A percentile compares a stretch with the other conserved stretches of the same genome.
Evolutionary conservation across 2,888 invertebrate genomes (phyloP).

Genomic region (Ryuthela nishihirai): DNA sequence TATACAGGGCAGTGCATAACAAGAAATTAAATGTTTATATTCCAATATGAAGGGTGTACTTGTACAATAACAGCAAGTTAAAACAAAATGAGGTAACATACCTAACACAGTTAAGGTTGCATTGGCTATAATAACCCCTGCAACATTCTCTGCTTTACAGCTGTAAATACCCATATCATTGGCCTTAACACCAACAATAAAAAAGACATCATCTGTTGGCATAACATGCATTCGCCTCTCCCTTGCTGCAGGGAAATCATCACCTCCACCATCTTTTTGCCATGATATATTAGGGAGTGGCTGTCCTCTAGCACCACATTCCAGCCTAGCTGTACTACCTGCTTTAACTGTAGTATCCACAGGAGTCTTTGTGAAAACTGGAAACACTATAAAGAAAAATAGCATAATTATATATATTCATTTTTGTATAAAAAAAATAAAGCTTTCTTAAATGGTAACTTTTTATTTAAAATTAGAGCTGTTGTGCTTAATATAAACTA

Average conservation of each 20-base stretch:
- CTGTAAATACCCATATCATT: slow-evolving; percentile 89
- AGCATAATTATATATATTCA: neutral
- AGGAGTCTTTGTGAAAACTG: slow-evolving; percentile 78
- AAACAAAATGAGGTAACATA: too few species aligned
- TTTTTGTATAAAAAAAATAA: too few species aligned
- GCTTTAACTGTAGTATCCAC: slow-evolving; percentile 77
- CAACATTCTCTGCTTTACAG: slow-evolving; percentile 86
- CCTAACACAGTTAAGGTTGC: slow-evolving; percentile 73
- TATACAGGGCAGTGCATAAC: too few species aligned
- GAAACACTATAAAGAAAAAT: slow-evolving; percentile 63
- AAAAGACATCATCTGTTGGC: slow-evolving; percentile 84
- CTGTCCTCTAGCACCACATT: slow-evolving; percentile 86
- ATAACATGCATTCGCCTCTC: slow-evolving; percentile 90
- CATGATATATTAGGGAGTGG: slow-evolving; percentile 84
- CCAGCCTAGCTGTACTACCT: slow-evolving; percentile 78
- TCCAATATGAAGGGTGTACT: too few species aligned
- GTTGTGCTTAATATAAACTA: too few species aligned
- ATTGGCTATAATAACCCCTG: slow-evolving; percentile 80
- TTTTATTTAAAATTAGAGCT: too few species aligned
- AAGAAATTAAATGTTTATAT: too few species aligned
- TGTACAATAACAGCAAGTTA: too few species aligned
- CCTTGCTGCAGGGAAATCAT: slow-evolving; percentile 88
- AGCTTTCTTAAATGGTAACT: too few species aligned
- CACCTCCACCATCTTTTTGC: slow-evolving; percentile 81
- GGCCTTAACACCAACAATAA: slow-evolving; percentile 84